phyloP scores from a whole-genome alignment of 2,888 invertebrate species.

The Ditula angustiorana region DNA sequence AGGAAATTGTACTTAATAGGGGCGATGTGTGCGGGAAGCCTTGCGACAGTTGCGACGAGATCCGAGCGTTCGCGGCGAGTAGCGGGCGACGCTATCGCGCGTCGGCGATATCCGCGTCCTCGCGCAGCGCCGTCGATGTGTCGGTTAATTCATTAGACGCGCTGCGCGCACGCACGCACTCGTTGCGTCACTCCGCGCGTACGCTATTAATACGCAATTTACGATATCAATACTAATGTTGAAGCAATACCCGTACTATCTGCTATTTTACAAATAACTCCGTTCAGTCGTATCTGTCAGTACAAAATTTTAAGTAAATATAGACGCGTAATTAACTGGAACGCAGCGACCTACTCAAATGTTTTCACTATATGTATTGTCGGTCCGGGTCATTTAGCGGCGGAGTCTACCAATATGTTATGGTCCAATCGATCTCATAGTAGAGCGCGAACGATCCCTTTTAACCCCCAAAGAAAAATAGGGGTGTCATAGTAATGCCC shows the following conservation, averaged over 20 bases:
- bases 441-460: background rate
- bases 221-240: constrained; percentile 21
- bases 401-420: background rate
- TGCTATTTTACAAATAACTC: background rate
- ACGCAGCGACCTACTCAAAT: background rate
- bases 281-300: background rate
- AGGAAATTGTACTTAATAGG: background rate
- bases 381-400: background rate
- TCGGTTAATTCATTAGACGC: background rate
- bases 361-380: background rate
- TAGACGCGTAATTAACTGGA: background rate
- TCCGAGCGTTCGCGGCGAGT: too few species aligned
- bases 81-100: too few species aligned
- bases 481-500: too few species aligned
- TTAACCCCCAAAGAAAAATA: too few species aligned
- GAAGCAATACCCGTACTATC: constrained; percentile 8
- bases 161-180: constrained; percentile 27
- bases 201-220: constrained; percentile 40
- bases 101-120: background rate
- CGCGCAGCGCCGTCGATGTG: background rate
- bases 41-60: too few species aligned
- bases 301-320: background rate
- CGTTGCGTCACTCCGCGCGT: constrained; percentile 37
- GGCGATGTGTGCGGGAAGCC: background rate
- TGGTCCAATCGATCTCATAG: too few species aligned